Conservation (phyloP, 2,888 invertebrate species). For the Drosophila anomalata region DNA sequence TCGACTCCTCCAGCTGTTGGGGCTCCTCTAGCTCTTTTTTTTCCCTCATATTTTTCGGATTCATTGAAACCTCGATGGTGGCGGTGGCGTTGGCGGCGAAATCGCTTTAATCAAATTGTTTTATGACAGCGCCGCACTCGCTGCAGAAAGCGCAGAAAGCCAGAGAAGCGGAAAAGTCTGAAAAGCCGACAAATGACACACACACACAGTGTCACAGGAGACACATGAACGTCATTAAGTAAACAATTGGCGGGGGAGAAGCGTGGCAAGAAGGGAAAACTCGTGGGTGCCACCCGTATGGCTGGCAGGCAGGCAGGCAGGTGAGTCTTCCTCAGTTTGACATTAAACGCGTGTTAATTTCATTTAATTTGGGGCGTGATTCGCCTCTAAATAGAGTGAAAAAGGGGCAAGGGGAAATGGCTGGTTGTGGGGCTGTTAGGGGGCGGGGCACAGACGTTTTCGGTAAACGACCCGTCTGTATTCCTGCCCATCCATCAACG, state of each 20-base stretch:
- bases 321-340: conserved; percentile 62
- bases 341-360: conserved; percentile 78
- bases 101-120: conserved; percentile 81
- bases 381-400: conserved; percentile 18
- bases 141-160: conserved; percentile 27
- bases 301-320: conserved; percentile 56
- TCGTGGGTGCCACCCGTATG: conserved; percentile 8
- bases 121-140: conserved; percentile 74
- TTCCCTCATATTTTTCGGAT: conserved; percentile 14
- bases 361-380: conserved; percentile 71
- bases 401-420: neutral
- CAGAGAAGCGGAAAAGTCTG: conserved; percentile 38
- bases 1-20: conserved; percentile 50
- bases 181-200: conserved; percentile 76
- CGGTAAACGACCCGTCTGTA: conserved; percentile 48
- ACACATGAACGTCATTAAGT: conserved; percentile 76
- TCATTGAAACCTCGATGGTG: conserved; percentile 20
- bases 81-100: conserved; percentile 34
- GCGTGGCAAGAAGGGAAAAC: neutral
- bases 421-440: neutral
- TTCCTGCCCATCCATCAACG: conserved; percentile 66
- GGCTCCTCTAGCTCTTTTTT: conserved; percentile 9
- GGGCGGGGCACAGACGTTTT: conserved; percentile 29
- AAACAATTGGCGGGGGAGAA: conserved; percentile 49
- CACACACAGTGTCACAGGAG: conserved; percentile 40